phyloP scores from a whole-genome alignment of 2,113 vertebrate genomes.

The Megalops atlanticus region DNA sequence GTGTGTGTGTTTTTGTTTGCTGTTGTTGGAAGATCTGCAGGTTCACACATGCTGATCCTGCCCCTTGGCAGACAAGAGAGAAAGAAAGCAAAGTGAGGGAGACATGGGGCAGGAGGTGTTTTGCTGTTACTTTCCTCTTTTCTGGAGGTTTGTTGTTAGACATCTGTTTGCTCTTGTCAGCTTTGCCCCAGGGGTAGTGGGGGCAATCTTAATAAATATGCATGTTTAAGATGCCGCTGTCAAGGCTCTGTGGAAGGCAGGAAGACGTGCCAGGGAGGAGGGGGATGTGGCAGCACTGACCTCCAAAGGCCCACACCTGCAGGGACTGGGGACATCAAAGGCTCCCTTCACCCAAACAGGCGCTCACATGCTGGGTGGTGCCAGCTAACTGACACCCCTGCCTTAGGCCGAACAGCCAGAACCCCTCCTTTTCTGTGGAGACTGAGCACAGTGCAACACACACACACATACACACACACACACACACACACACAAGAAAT shows the following conservation, averaged over 20 bases:
- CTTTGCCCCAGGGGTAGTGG: slow-evolving; percentile 33
- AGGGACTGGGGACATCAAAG: slow-evolving; percentile 68
- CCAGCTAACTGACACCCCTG: slow-evolving; percentile 62
- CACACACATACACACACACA: slow-evolving; percentile 26
- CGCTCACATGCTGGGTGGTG: slow-evolving; percentile 58
- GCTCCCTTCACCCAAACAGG: slow-evolving; percentile 50
- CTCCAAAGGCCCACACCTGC: slow-evolving; percentile 68
- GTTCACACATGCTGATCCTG: slow-evolving; percentile 61
- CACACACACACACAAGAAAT: not conserved
- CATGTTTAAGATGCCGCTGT: slow-evolving; percentile 67
- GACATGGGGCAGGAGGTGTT: slow-evolving; percentile 49
- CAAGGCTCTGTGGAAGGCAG: slow-evolving; percentile 32
- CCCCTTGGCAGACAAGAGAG: not conserved
- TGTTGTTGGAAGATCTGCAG: slow-evolving; percentile 48
- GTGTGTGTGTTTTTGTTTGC: slow-evolving; percentile 29
- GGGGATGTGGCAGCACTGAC: slow-evolving; percentile 54
- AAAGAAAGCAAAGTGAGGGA: slow-evolving; percentile 43
- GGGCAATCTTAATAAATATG: slow-evolving; percentile 57
- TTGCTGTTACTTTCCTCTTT: slow-evolving; percentile 60
- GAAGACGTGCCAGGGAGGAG: slow-evolving; percentile 22
- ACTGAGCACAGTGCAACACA: too few species aligned
- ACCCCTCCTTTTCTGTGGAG: slow-evolving; percentile 14
- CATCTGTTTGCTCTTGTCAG: slow-evolving; percentile 77
- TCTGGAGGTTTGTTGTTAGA: slow-evolving; percentile 68
- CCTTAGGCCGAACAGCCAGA: slow-evolving; percentile 50